Base-by-base conservation (phyloP, 2,888 invertebrate genomes). In the Caenorhabditis sp. region DNA sequence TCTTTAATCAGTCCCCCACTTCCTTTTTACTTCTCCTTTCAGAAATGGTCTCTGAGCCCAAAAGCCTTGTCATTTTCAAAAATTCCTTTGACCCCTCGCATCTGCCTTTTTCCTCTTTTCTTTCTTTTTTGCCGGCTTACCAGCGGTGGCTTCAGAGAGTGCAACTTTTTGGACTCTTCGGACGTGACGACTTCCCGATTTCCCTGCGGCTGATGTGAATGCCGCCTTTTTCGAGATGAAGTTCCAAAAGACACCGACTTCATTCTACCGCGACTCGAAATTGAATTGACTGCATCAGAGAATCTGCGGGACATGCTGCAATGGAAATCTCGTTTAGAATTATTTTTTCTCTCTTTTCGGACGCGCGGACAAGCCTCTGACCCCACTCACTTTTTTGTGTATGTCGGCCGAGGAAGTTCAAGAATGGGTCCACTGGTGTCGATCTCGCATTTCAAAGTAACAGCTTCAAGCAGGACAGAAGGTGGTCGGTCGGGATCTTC, bases 391-490 rank as follows among this genome's bases (percentile, higher is more conserved):
- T 83, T 83, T 65, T 81, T 83, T 22, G 74, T 78, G 72, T 83
- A 83, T 13, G 78, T 78, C 26, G 81, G 80, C 41, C 81, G 78
- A 13, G 83, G 82, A 17, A 84, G 76, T 55, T 83, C 81, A 48
- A 84, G 74, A 32, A 82, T 81, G 4, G 82, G 81, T 3, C 84
- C 83, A 68, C 79, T 81, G n/a, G 81, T 76, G 66, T 83, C 83
- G 43, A 79, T 80, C 45, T 83, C 83, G 37, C 73, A 78, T 55
- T 59, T 74, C 24, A 85, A 59, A 15, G 88, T 88, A 8, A 88
- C 85, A 2, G 87, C 87, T n/a, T 88, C 88, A 6, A 88, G 74
- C n/a, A 88, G 63, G 17, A 88, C 85, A 24, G 86, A 86, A 8
- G 86, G 86, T 6, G 87, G 85, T 26, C 86, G 53, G 35, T 86